Conservation (phyloP, 2,888 invertebrate genomes). For the Zhuqinia jingwanae region DNA sequence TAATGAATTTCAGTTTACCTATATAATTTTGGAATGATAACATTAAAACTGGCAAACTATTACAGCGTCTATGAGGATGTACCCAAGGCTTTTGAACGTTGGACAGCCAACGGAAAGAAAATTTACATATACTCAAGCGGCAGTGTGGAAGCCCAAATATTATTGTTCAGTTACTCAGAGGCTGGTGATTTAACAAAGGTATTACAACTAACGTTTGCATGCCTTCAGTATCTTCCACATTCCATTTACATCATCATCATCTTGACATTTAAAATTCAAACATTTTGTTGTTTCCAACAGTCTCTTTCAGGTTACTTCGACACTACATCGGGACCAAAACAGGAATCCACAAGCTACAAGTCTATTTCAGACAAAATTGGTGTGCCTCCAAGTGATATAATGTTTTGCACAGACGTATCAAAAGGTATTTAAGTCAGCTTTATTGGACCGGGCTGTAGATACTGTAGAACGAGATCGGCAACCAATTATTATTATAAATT, state of each 20-base stretch:
- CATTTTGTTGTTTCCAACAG: constrained; percentile 81
- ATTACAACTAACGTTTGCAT: no score
- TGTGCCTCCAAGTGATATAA: constrained; percentile 85
- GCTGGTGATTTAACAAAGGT: constrained; percentile 89
- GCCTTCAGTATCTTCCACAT: no score
- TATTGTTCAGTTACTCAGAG: constrained; percentile 89
- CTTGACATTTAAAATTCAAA: no score
- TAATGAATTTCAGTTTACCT: no score
- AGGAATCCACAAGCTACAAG: constrained; percentile 88
- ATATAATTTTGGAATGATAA: no score
- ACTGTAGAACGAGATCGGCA: no score
- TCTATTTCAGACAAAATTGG: constrained; percentile 88
- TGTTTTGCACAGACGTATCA: constrained; percentile 93
- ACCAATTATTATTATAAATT: no score
- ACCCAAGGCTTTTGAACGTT: constrained; percentile 86
- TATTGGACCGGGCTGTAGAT: no score
- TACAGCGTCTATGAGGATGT: constrained; percentile 94
- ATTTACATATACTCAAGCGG: constrained; percentile 96
- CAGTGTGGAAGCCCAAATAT: constrained; percentile 93
- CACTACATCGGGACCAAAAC: constrained; percentile 91
- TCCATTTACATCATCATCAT: no score
- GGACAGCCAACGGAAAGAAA: constrained; percentile 86
- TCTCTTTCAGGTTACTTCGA: constrained; percentile 91
- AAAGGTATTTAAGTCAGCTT: constrained; percentile 84
- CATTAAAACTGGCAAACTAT: not conserved